Conservation (phyloP, 2,888 invertebrate genomes). For the Erebia ligea region DNA sequence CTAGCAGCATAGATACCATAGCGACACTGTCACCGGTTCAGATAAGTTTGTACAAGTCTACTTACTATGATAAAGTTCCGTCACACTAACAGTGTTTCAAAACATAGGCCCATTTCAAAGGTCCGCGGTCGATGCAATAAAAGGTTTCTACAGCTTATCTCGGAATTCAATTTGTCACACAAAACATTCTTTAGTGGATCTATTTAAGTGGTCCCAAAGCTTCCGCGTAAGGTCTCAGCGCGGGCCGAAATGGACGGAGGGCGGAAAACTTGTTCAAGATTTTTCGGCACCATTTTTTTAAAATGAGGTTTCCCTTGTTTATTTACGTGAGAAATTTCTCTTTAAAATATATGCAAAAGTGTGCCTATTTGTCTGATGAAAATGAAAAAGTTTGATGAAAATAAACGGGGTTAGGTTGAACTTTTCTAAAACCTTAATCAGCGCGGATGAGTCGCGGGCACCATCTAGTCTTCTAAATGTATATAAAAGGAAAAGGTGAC, state of each 20-base stretch:
- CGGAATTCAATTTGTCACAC: conserved; percentile 18
- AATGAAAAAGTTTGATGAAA: too few relatives aligned
- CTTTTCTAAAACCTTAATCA: too few relatives aligned
- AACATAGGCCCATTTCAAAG: too few relatives aligned
- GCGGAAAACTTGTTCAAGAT: conserved; percentile 12
- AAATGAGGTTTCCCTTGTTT: not conserved
- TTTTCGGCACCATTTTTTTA: conserved; percentile 4
- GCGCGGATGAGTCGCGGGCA: too few relatives aligned
- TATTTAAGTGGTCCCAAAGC: conserved; percentile 27
- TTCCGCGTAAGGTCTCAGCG: not conserved
- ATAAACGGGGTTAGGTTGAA: too few relatives aligned
- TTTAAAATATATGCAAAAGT: not conserved
- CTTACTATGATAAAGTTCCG: too few relatives aligned
- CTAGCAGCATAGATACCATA: too few relatives aligned
- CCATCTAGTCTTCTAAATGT: too few relatives aligned
- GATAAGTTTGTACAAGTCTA: too few relatives aligned
- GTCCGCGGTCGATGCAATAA: conserved; percentile 12
- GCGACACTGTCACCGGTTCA: too few relatives aligned
- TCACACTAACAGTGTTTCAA: too few relatives aligned
- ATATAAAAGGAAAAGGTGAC: too few relatives aligned
- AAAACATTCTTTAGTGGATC: conserved; percentile 25
- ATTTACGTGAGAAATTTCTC: not conserved
- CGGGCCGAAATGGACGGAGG: conserved; percentile 2
- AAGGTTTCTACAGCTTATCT: conserved; percentile 12
- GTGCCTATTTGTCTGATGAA: not conserved